Evolutionary conservation across 1,140 invertebrate species (phyloP).

Genomic region (Pantala flavescens): DNA sequence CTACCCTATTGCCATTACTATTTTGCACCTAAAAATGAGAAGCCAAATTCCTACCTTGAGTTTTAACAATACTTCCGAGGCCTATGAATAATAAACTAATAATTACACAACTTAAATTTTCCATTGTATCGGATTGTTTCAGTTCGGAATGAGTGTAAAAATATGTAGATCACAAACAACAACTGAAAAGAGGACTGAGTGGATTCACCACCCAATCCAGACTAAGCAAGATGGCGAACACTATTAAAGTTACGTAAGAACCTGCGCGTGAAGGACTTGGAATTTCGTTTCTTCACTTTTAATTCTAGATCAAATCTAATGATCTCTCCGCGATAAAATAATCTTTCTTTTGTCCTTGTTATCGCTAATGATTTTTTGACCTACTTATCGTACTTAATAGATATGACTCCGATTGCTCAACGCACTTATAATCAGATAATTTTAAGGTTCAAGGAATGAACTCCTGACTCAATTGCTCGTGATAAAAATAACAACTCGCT

Average conservation of each 20-base stretch:
- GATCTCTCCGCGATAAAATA: not conserved
- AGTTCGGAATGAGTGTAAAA: not conserved
- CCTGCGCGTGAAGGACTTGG: not conserved
- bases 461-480: too few species aligned
- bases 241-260: slow-evolving; percentile 10
- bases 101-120: slow-evolving; percentile 11
- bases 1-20: not conserved
- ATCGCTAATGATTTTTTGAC: not conserved
- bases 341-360: not conserved
- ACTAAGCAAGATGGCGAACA: slow-evolving; percentile 1
- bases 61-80: slow-evolving; percentile 6
- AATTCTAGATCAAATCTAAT: not conserved
- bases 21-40: not conserved
- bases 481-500: too few species aligned
- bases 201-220: slow-evolving; percentile 7
- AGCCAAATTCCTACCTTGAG: not conserved
- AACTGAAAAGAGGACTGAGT: not conserved
- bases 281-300: not conserved
- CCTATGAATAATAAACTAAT: slow-evolving; percentile 7
- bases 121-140: not conserved
- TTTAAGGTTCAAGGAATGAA: too few species aligned
- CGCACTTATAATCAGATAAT: too few species aligned
- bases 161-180: not conserved
- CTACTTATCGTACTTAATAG: not conserved
- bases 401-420: too few species aligned